phyloP scores from a whole-genome alignment of 1,140 invertebrate genomes.

The Babylonia areolata region DNA sequence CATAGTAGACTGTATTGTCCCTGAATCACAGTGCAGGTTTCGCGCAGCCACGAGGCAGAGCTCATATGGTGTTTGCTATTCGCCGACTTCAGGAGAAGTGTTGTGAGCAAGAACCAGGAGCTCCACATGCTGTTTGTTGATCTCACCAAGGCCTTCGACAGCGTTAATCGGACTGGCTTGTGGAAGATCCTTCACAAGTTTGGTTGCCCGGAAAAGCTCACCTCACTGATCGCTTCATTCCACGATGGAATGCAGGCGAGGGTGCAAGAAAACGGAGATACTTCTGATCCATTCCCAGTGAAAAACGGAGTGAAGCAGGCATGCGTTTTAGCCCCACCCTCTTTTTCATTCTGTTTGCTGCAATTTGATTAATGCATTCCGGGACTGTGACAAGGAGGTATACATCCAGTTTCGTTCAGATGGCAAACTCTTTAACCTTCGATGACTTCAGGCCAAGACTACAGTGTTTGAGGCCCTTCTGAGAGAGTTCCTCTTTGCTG shows the following conservation, averaged over 20 bases:
- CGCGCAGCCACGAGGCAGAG: constrained; percentile 11
- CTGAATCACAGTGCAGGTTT: constrained; percentile 36
- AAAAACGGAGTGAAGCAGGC: constrained; percentile 17
- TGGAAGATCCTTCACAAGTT: constrained; percentile 29
- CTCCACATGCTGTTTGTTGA: constrained; percentile 10
- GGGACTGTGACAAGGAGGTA: not conserved
- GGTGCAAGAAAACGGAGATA: constrained; percentile 28
- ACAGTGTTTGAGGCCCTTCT: no score
- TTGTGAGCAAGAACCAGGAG: not conserved
- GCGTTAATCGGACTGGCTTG: not conserved
- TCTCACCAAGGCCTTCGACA: no score
- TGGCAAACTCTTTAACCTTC: not conserved
- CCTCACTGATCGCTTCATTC: constrained; percentile 38
- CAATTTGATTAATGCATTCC: not conserved
- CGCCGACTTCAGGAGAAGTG: constrained; percentile 36
- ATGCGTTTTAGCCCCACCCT: constrained; percentile 36
- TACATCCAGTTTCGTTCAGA: not conserved
- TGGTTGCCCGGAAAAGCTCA: constrained; percentile 47
- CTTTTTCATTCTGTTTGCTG: constrained; percentile 38
- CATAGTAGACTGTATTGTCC: not conserved
- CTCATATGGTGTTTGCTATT: constrained; percentile 27
- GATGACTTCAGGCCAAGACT: not conserved
- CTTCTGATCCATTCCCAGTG: constrained; percentile 23
- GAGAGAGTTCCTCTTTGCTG: not conserved
- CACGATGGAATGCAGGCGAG: constrained; percentile 39